Evolutionary conservation across 2,113 vertebrate species (phyloP).

Genomic region (Thunnus maccoyii): DNA sequence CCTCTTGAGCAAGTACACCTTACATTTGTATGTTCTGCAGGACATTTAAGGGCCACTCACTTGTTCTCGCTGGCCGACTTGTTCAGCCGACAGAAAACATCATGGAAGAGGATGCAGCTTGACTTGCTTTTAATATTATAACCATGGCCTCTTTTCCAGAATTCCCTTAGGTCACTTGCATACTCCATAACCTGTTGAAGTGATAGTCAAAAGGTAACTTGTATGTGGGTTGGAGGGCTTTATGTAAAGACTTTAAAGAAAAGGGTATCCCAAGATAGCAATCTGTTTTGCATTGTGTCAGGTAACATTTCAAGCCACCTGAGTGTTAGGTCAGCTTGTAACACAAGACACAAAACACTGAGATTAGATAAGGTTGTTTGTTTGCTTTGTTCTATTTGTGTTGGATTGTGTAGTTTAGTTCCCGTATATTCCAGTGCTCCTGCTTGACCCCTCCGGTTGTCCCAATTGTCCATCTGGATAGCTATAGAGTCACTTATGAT

Average conservation of each 20-base stretch:
- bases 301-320: slow-evolving; percentile 21
- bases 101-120: slow-evolving; percentile 94
- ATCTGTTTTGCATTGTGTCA: background rate
- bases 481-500: no score
- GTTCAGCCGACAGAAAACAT: slow-evolving; percentile 91
- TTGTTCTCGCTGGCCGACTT: slow-evolving; percentile 84
- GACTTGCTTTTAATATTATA: slow-evolving; percentile 93
- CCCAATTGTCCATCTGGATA: background rate
- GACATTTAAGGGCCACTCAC: slow-evolving; percentile 76
- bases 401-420: slow-evolving; percentile 1
- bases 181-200: slow-evolving; percentile 92
- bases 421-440: background rate
- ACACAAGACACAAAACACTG: slow-evolving; percentile 29
- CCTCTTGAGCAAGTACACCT: background rate
- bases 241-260: background rate
- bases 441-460: background rate
- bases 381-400: slow-evolving; percentile 15
- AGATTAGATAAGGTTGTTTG: background rate
- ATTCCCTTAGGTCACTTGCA: slow-evolving; percentile 94
- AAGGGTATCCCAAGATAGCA: background rate
- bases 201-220: slow-evolving; percentile 1
- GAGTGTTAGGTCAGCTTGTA: slow-evolving; percentile 23
- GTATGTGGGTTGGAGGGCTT: background rate
- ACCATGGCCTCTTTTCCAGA: slow-evolving; percentile 95
- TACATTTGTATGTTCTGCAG: background rate